Evolutionary conservation across 2,113 vertebrate genomes (phyloP).

Genomic region (Sciurus niger): DNA sequence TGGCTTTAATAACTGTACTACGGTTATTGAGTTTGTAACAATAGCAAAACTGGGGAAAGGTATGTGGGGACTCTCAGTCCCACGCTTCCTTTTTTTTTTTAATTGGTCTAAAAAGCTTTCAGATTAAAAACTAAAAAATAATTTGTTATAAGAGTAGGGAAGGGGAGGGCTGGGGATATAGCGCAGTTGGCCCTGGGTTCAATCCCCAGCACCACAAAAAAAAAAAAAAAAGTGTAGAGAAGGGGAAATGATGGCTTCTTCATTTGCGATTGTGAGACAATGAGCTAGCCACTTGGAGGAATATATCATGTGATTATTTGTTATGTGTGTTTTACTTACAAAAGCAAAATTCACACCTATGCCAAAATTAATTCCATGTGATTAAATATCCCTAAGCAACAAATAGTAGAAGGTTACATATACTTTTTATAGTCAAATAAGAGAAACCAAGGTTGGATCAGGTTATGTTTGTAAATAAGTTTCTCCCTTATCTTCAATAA

Average conservation of each 20-base stretch:
- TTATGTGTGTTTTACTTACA: constrained; percentile 57
- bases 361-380: constrained; percentile 49
- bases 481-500: constrained; percentile 28
- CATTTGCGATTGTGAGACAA: neutral
- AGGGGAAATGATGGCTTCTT: neutral
- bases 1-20: neutral
- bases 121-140: constrained; percentile 30
- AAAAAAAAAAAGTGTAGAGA: no score
- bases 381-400: constrained; percentile 42
- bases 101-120: constrained; percentile 35
- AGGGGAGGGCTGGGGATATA: no score
- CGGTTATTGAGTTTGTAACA: neutral
- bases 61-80: neutral
- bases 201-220: no score
- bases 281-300: constrained; percentile 54
- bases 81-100: constrained; percentile 2
- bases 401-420: constrained; percentile 25
- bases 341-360: constrained; percentile 36
- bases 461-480: neutral
- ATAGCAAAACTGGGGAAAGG: neutral
- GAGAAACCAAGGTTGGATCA: neutral
- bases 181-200: no score
- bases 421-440: constrained; percentile 44
- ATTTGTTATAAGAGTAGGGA: neutral
- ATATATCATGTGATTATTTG: constrained; percentile 6